Evolutionary conservation across 2,888 invertebrate species (phyloP), one percentile per base, ranked within the genome.

Genomic region (Andrena bicolor): DNA sequence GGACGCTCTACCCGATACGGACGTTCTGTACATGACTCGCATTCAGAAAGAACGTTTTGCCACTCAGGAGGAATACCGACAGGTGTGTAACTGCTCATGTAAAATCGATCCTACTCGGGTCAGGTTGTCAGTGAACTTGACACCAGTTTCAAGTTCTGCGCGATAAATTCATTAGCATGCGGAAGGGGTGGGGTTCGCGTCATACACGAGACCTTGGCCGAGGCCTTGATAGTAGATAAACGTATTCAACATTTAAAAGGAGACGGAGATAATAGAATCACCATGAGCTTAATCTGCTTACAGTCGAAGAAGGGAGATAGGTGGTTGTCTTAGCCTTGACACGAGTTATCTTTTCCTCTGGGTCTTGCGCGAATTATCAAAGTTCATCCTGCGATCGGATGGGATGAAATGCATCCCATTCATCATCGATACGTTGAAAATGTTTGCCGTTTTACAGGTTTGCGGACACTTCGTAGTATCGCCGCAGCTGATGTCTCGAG

Each of bases 1-100:
- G 93, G 96, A 97, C 78, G 98, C 98, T 2, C 94, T 99, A 48
- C 96, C 97, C 0, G 98, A 98, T 82, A 99, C 99, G 0, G 99
- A 99, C 94, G 99, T 99, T 0, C 95, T 99, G 41, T 99, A 99
- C 93, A 98, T 99, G 97, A 99, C 99, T 0, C 96, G 99, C 88
- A 99, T 99, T 89, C 99, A 99, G 94, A 96, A 97, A 63, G 99
- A 99, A 94, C 95, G 99, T 89, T 99, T 99, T 93, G 93, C 95
- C 7, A 96, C 96, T 49, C 95, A 97, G 90, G 97, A 97, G 83
- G 98, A 98, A 90, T 99, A 99, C 93, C 95, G 98, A 81, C 95
- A 96, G 95, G 98, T 98, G 95, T 13, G 13, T 41, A 56, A 10
- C 23, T 7, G 20, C 56, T 20, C 26, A 4, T 23, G 3, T 56